Base-by-base conservation (phyloP, 64 coral and sea anemone genomes). In the Catalaphyllia jardinei region DNA sequence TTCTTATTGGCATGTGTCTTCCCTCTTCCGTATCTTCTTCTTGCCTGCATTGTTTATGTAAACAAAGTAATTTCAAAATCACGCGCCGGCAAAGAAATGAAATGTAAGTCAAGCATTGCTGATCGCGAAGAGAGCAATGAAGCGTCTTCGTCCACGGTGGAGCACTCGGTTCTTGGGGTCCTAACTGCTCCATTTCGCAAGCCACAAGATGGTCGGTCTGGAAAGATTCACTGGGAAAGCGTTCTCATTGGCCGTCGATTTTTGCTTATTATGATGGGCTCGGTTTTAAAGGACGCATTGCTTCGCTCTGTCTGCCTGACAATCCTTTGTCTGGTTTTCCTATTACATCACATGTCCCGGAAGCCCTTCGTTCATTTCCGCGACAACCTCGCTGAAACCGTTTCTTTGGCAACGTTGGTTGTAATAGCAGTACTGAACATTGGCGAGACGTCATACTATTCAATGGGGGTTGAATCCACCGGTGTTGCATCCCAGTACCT, bases 181-280 rank as follows among this genome's bases (percentile, higher is more conserved):
- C 65, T 90, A 19, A 72, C 60, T 14, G 78, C 78, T 14, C 88
- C 88, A 90, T 90, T 90, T 42, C 38, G 50, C 55, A 61, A 90
- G 28, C 64, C 77, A 14, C 13, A 60, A 31, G 62, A 61, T 0
- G 51, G 74, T 33, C 18, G 20, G n/a, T 49, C 62, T 71, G 77
- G 88, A 49, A 84, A 49, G 52, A 28, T 91, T n/a, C 60, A 84
- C 67, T 91, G 89, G 89, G 89, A 91, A 46, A 62, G 89, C 51
- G 52, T 91, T 75, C 78, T 91, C 7, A 84, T 84, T 50, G 89
- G 89, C 24, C 67, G 89, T 3, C 79, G 89, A 61, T 91, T 91
- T 49, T n/a, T 84, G 20, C 15, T 91, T 31, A 91, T 91, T 52
- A n/a, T 29, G 54, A 46, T 91, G 30, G 78, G 73, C 69, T 83